Evolutionary conservation across 1,140 invertebrate species (phyloP).

Genomic region (Colletes latitarsis): DNA sequence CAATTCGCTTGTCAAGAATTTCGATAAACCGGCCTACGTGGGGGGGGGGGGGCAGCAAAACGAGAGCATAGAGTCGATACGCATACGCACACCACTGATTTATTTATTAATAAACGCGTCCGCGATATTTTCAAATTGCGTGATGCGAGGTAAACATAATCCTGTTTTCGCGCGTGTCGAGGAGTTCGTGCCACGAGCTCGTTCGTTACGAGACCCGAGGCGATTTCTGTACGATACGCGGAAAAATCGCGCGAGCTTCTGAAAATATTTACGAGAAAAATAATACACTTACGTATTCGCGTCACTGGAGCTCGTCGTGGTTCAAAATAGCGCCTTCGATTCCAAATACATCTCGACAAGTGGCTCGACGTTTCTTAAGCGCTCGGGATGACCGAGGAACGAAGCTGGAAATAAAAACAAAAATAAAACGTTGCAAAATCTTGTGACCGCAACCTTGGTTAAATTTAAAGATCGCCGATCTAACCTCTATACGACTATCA

Average conservation of each 20-base stretch:
- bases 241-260: background rate
- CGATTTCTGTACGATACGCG: background rate
- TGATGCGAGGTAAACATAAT: constrained; percentile 21
- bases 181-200: background rate
- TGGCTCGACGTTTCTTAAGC: background rate
- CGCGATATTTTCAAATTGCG: constrained; percentile 38
- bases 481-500: background rate
- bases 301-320: background rate
- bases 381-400: background rate
- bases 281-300: background rate
- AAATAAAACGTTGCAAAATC: background rate
- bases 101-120: constrained; percentile 35
- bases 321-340: constrained; percentile 31
- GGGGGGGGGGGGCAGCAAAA: background rate
- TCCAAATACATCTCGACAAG: constrained; percentile 31
- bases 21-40: constrained; percentile 47
- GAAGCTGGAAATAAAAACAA: constrained; percentile 20
- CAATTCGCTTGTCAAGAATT: constrained; percentile 47
- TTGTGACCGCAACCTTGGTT: constrained; percentile 9
- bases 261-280: background rate
- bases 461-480: constrained; percentile 26
- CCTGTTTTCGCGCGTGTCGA: background rate
- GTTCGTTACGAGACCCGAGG: background rate
- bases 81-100: background rate
- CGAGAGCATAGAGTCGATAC: background rate